phyloP scores from a whole-genome alignment of 2,113 vertebrate species.

The Heliornis fulica region DNA sequence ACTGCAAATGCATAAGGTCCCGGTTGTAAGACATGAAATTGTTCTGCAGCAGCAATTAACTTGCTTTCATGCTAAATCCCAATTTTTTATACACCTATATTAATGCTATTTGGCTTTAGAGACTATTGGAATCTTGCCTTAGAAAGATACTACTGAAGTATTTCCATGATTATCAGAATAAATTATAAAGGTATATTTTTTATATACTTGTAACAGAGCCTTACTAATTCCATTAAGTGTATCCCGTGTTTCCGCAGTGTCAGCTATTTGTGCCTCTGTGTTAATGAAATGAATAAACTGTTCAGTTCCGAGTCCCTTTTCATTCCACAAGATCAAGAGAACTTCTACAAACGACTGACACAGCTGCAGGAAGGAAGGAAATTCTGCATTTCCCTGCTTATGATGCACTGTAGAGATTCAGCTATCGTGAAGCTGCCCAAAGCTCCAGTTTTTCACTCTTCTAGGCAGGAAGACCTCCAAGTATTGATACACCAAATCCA shows the following conservation, averaged over 20 bases:
- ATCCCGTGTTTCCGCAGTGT: neutral
- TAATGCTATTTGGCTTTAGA: neutral
- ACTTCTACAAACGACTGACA: neutral
- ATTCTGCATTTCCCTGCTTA: neutral
- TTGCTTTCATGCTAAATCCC: neutral
- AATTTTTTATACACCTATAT: neutral
- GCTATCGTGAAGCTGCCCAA: neutral
- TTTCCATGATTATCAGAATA: neutral
- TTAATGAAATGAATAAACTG: neutral
- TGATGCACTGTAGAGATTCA: neutral
- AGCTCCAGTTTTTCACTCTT: neutral
- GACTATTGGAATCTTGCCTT: neutral
- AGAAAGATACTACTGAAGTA: neutral
- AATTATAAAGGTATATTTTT: neutral
- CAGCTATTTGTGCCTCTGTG: neutral
- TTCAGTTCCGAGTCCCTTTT: neutral
- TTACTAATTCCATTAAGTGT: neutral
- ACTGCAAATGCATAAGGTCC: neutral
- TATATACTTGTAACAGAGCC: neutral
- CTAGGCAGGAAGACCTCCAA: neutral
- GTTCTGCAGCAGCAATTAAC: neutral
- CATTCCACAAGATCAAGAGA: neutral
- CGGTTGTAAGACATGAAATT: neutral
- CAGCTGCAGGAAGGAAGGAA: neutral
- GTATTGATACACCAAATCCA: accelerated